Evolutionary conservation across 2,113 vertebrate species (phyloP).

Genomic region (Hemibates koningsi): DNA sequence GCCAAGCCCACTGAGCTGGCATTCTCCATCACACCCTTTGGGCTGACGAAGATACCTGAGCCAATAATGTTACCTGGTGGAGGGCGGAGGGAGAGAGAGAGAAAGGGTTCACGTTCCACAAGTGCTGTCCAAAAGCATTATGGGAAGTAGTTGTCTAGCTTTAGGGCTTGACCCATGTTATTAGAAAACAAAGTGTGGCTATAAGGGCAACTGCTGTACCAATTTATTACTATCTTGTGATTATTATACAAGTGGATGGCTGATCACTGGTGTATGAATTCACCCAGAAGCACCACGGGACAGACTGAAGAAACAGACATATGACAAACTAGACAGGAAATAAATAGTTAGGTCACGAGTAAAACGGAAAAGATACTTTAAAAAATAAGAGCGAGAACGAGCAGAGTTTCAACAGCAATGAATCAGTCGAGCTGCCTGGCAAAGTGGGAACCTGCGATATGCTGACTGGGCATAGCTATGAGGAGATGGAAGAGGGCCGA

Average conservation of each 20-base stretch:
- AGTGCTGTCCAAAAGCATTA: not conserved
- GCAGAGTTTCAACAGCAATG: not conserved
- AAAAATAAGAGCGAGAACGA: not conserved
- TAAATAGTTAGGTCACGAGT: not conserved
- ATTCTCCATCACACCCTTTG: conserved; percentile 88
- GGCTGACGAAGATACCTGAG: conserved; percentile 90
- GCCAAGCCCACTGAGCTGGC: conserved; percentile 86
- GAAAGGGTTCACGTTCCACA: not conserved
- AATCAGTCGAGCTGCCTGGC: not conserved
- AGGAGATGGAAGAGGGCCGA: not conserved
- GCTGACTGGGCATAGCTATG: conserved; percentile 39
- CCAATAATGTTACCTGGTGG: conserved; percentile 87
- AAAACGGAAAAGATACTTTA: not conserved
- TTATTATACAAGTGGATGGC: not conserved
- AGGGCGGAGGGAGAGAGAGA: not conserved
- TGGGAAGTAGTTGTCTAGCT: not conserved
- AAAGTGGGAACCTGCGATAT: conserved; percentile 12
- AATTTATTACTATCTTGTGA: not conserved
- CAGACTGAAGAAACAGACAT: not conserved
- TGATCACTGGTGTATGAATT: not conserved
- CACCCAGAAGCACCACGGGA: not conserved
- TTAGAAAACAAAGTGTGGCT: not conserved
- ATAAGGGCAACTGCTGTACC: not conserved
- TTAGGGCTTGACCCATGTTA: not conserved
- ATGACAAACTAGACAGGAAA: not conserved